Evolutionary conservation across 2,888 invertebrate genomes (phyloP).

Genomic region (Apeira syringaria): DNA sequence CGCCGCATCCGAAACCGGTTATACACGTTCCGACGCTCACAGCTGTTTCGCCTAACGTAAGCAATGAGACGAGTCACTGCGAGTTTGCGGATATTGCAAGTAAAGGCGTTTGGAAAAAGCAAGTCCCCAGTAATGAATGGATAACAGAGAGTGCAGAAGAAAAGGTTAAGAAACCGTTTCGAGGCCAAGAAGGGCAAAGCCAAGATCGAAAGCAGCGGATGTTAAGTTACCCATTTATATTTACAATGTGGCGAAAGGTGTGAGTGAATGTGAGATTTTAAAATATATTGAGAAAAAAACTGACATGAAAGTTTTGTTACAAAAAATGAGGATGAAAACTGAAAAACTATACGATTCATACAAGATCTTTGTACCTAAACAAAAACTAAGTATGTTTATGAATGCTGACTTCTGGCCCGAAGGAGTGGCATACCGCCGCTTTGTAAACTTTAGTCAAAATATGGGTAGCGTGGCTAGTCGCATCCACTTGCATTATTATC

Average conservation of each 20-base stretch:
- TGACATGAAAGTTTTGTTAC: not conserved
- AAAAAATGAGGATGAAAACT: not conserved
- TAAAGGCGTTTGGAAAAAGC: not conserved
- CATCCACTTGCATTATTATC: too few species aligned
- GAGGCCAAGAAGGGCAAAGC: not conserved
- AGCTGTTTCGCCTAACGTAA: not conserved
- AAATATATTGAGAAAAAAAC: not conserved
- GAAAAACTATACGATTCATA: too few species aligned
- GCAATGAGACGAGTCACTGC: not conserved
- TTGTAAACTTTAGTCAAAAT: not conserved
- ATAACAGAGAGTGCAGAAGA: not conserved
- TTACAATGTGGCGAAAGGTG: not conserved
- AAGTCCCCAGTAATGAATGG: not conserved
- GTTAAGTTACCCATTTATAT: not conserved
- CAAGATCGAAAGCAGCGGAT: not conserved
- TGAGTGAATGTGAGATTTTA: not conserved
- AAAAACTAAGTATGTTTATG: not conserved
- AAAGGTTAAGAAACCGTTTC: not conserved
- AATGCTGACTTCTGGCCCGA: not conserved
- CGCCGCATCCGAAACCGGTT: not conserved
- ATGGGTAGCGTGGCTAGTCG: too few species aligned
- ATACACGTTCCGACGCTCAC: not conserved
- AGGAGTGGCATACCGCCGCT: not conserved
- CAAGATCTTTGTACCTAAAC: too few species aligned
- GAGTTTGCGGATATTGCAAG: not conserved